Base-by-base conservation (phyloP, 2,113 vertebrate genomes). In the Aphyosemion australe region DNA sequence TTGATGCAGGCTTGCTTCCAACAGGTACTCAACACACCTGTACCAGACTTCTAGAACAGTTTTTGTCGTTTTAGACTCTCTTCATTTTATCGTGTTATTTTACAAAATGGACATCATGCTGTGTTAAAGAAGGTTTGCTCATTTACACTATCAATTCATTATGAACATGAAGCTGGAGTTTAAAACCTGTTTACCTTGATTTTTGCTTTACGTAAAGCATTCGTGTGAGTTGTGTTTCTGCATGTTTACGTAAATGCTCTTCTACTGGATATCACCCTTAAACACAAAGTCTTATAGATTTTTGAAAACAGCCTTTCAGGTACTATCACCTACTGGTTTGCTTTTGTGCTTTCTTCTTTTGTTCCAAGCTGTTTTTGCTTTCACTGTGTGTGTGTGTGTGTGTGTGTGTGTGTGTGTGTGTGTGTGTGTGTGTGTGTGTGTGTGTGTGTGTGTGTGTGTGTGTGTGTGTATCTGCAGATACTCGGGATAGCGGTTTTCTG, bases 1-100 rank as follows among this genome's bases (percentile, higher is more conserved):
- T 84, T 95, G 71, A 93, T 95, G 41, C 94, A 94, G 79, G 90
- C 94, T 61, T 94, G 93, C 75, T 90, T 94, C 81, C 94, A 94
- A 72, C 94, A 95, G 93, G 94, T 95, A 91, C 37, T 11, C 6
- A 50, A 21, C 11, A 3, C 48, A 1, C 57, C 37, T 46, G 43
- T 11, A 26, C 32, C 12, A 8, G 48, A 34, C 58, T 19, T 62
- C 18, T 26, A 8, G 5, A 14, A 12, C 12, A 43, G 16, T 37
- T 53, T 4, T 34, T 31, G 42, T 13, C 2, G 34, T 37, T 5
- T 37, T 37, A 37, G 26, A 26, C 26, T 26, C 26, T 26, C 26
- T 26, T 26, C 26, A 4, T 37, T 37, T 37, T 8, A 37, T 37
- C 9, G 1, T 37, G 9, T 42, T 42, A 42, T 1, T 42, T 42